Evolutionary conservation across 2,888 invertebrate species (phyloP), one percentile per base, ranked within the genome.

Genomic region (Tetramorium bicarinatum): DNA sequence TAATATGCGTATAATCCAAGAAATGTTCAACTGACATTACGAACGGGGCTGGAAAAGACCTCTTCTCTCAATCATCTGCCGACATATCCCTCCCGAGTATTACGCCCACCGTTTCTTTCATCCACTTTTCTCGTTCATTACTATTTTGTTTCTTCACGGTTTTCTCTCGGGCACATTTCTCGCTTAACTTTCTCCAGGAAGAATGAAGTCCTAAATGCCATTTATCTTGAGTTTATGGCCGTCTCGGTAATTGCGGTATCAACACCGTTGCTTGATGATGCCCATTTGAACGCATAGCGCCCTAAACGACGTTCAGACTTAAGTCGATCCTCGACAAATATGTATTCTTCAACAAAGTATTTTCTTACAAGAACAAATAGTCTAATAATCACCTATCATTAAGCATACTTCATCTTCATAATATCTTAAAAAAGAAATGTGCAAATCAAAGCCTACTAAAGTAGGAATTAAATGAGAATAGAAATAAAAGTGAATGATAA

Each of bases 141-240:
- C 61, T 82, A 79, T 81, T 84, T 72, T 66, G 83, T 82, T 79
- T 71, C 84, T 62, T 47, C 66, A 56, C 67, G 67, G 34, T 80
- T 79, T 88, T 88, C 79, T 64, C 74, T 54, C 61, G n/a, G 47
- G 61, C 83, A 38, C 72, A 59, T 76, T 75, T 54, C 72, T 56
- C 71, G 9, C 44, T 81, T 47, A 59, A 44, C 72, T 52, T 67
- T 54, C 56, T 69, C 72, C 41, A 67, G 47, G 34, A 87, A 84
- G 83, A 74, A 85, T 88, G 76, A 87, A 87, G 91, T 85, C 89
- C 89, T 91, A 89, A 91, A 89, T 80, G 88, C 91, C 90, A 90
- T 92, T 92, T 92, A 89, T 92, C 89, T 88, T 77, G 67, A 88
- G 91, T 92, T 92, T 92, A 92, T 88, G 89, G 89, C 86, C 71